Evolutionary conservation across 2,797 vertebrate genomes (phyloP), one percentile per base, ranked within the genome.

Genomic region (Channa striata): DNA sequence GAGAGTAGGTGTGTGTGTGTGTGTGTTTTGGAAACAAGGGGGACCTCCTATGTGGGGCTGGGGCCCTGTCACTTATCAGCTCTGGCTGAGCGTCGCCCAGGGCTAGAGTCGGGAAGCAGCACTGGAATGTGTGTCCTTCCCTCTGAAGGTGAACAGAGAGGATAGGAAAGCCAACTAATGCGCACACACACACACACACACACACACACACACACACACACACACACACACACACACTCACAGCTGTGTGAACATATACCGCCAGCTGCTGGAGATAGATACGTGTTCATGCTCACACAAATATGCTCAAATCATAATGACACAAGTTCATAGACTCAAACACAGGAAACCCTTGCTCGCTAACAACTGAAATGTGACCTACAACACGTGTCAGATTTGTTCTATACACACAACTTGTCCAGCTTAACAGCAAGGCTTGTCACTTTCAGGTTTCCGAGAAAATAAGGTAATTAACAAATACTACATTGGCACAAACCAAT

Each of bases 21-120:
- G 73, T 68, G 68, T 57, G 72, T 56, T 63, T 34, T 49, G 60
- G 43, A 68, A 6, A 20, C 5, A 17, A 30, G 64, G 58, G 72
- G 40, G 68, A 19, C 34, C 81, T 73, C 78, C 79, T 85, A 81
- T 70, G 82, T 85, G 79, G 89, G 87, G 84, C 88, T 89, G 91
- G 90, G 91, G 93, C 92, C 92, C 92, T 93, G 93, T 94, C 93
- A 94, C 93, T 94, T 94, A 94, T 95, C 93, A 93, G 93, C 92
- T 92, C 88, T 78, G 90, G 90, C 93, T 93, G 93, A 94, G 93
- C 91, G 93, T 95, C 91, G 94, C 93, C 93, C 91, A 77, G 92
- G 93, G 93, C 93, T 91, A 92, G 91, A 94, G 91, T 90, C 81
- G 91, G 92, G 92, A 94, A 94, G 93, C 91, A 76, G 91, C 65